Conservation (phyloP, 1,140 invertebrate species). For the Heliothis virescens region DNA sequence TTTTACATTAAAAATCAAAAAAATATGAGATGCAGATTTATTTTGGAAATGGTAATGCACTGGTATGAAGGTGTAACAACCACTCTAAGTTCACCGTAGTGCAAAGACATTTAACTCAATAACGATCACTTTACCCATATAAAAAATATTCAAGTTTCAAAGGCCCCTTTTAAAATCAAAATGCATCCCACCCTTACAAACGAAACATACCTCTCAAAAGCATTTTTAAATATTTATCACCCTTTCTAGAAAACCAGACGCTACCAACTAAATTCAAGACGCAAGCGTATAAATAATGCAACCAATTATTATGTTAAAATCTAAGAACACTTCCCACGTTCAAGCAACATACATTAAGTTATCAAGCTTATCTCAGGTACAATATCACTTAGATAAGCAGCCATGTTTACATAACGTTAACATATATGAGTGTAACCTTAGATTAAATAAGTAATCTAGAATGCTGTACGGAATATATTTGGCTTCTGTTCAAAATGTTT, state of each 20-base stretch:
- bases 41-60: no score
- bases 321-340: slow-evolving; percentile 1
- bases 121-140: no score
- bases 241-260: not conserved
- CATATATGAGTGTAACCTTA: slow-evolving; percentile 9
- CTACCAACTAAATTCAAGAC: not conserved
- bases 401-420: slow-evolving; percentile 27
- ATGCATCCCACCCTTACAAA: no score
- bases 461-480: not conserved
- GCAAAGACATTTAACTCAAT: no score
- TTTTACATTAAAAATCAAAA: no score
- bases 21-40: no score
- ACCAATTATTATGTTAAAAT: slow-evolving; percentile 32
- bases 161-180: no score
- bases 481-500: not conserved
- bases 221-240: no score
- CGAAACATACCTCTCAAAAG: no score
- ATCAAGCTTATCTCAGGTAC: slow-evolving; percentile 9
- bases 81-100: no score
- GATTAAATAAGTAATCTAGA: slow-evolving; percentile 1
- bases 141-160: no score
- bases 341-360: slow-evolving; percentile 4
- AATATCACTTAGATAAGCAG: slow-evolving; percentile 31
- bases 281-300: slow-evolving; percentile 27
- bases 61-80: no score